Conservation (phyloP, 1,140 invertebrate species). For the Drosophila serrata region DNA sequence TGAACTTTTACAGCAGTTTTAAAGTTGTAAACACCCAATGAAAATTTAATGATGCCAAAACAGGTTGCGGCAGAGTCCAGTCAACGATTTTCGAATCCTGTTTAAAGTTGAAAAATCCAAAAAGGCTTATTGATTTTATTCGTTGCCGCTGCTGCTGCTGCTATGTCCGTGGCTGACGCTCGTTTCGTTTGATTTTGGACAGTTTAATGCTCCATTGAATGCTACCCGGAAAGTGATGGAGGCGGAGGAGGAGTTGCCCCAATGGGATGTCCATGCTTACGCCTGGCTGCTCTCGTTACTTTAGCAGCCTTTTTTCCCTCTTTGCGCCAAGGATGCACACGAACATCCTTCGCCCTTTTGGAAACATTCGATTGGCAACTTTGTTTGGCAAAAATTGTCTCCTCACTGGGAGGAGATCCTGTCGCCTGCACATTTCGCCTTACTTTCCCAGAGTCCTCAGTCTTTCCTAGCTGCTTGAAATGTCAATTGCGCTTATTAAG, state of each 20-base stretch:
- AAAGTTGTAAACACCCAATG: conserved; percentile 76
- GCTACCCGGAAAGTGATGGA: conserved; percentile 14
- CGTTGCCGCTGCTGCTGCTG: conserved; percentile 1
- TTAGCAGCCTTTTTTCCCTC: background rate
- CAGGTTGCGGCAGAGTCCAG: conserved; percentile 33
- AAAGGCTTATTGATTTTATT: conserved; percentile 62
- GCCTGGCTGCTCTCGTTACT: conserved; percentile 28
- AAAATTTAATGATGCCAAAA: conserved; percentile 63
- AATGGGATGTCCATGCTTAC: conserved; percentile 48
- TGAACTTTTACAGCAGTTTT: conserved; percentile 70
- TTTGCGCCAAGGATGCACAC: conserved; percentile 18
- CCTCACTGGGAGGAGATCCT: background rate
- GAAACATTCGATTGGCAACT: conserved; percentile 47
- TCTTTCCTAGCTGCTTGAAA: conserved; percentile 32
- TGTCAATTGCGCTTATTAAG: conserved; percentile 75
- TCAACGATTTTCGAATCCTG: conserved; percentile 21
- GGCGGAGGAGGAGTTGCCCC: background rate
- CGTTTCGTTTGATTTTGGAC: conserved; percentile 56
- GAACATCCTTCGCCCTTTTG: conserved; percentile 34
- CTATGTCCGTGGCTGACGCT: conserved; percentile 10
- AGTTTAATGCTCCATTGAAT: conserved; percentile 70
- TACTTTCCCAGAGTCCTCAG: conserved; percentile 2
- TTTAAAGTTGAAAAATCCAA: conserved; percentile 49
- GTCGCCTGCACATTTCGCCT: conserved; percentile 10
- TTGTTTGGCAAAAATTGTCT: conserved; percentile 48